Evolutionary conservation across 2,797 vertebrate species (phyloP).

Genomic region (Hirundo rustica): DNA sequence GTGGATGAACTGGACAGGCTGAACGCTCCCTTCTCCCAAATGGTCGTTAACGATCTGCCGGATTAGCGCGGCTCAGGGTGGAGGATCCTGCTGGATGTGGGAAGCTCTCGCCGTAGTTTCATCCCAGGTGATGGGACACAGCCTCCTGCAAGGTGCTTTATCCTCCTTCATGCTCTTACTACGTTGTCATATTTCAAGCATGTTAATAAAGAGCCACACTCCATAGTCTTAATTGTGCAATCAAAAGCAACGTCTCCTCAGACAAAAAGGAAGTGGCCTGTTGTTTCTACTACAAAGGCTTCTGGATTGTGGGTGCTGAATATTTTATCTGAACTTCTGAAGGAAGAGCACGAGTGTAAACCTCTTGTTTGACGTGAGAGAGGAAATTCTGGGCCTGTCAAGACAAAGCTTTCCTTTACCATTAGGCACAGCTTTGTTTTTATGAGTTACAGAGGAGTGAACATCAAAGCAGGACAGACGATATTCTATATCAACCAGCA

Average conservation of each 20-base stretch:
- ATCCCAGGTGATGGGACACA: background rate
- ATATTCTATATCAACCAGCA: background rate
- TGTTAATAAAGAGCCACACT: conserved; percentile 55
- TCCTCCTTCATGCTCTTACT: conserved; percentile 2
- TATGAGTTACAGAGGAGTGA: conserved; percentile 48
- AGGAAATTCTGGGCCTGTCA: conserved; percentile 1
- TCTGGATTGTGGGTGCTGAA: conserved; percentile 4
- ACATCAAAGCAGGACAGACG: conserved; percentile 1
- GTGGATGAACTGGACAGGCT: conserved; percentile 83
- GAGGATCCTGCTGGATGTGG: background rate
- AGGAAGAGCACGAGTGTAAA: conserved; percentile 26
- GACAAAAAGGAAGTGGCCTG: background rate
- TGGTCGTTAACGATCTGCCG: conserved; percentile 65
- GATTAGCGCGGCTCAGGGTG: conserved; percentile 57
- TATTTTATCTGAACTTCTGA: conserved; percentile 24
- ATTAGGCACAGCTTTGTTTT: conserved; percentile 17
- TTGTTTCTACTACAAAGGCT: conserved; percentile 18
- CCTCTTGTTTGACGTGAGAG: background rate
- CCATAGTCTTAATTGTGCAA: conserved; percentile 26
- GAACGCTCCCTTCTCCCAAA: conserved; percentile 75
- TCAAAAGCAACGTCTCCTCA: background rate
- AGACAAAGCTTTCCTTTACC: conserved; percentile 18
- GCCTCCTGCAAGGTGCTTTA: conserved; percentile 48
- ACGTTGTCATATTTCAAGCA: conserved; percentile 5
- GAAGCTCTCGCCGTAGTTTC: background rate